These are phyloP conservation scores for Cyprinodon variegatus DNA, from an alignment of 2,113 vertebrate species.

Conservation along the genomic window DNA sequence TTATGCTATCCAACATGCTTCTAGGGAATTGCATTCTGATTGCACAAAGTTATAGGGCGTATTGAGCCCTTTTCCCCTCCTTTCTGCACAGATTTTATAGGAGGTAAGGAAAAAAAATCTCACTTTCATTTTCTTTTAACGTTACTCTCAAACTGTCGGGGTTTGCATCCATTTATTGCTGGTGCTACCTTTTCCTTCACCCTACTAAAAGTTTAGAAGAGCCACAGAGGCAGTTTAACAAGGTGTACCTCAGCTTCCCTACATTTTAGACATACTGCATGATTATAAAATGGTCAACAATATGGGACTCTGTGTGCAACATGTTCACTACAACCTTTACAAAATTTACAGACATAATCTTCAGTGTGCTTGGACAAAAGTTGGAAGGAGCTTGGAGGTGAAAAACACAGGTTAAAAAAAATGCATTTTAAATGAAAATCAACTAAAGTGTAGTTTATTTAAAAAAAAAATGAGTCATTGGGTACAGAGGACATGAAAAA, in stretches of 20 bases:
- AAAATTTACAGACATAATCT: slow-evolving; percentile 71
- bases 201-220: slow-evolving; percentile 55
- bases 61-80: not conserved
- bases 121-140: slow-evolving; percentile 47
- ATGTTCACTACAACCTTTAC: slow-evolving; percentile 51
- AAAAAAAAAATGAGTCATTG: not conserved
- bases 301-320: not conserved
- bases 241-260: slow-evolving; percentile 5
- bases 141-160: slow-evolving; percentile 37
- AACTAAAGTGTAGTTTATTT: not conserved
- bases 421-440: slow-evolving; percentile 13
- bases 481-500: not conserved
- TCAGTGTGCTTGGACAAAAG: slow-evolving; percentile 51
- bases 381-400: slow-evolving; percentile 43
- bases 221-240: slow-evolving; percentile 59
- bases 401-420: slow-evolving; percentile 28
- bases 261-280: slow-evolving; percentile 1
- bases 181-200: slow-evolving; percentile 34
- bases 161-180: slow-evolving; percentile 54
- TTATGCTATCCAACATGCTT: slow-evolving; percentile 37
- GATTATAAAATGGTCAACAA: not conserved
- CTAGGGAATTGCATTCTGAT: slow-evolving; percentile 49
- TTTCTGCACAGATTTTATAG: slow-evolving; percentile 15
- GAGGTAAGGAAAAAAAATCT: slow-evolving; percentile 17
- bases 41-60: slow-evolving; percentile 42